Evolutionary conservation across 2,888 invertebrate species (phyloP).

Genomic region (Scaptomyza caliginosa): DNA sequence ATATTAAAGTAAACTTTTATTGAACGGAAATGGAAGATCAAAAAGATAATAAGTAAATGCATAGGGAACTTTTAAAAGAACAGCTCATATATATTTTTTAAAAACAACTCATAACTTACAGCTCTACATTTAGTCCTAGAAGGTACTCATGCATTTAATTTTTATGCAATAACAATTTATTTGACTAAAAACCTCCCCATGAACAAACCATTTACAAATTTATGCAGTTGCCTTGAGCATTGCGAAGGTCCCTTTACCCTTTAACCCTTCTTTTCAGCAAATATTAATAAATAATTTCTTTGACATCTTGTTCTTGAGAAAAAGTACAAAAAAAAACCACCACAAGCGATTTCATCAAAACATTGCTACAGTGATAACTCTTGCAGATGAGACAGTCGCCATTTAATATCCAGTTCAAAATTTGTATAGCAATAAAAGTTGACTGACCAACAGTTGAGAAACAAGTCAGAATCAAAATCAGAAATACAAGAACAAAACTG

Average conservation of each 20-base stretch:
- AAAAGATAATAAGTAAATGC: neutral
- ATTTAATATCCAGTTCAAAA: slow-evolving; percentile 45
- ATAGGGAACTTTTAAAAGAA: too few relatives aligned
- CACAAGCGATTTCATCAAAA: slow-evolving; percentile 48
- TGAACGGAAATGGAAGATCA: neutral
- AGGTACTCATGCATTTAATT: slow-evolving; percentile 5
- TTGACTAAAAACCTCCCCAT: neutral
- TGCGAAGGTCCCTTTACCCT: neutral
- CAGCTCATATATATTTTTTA: too few relatives aligned
- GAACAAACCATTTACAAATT: slow-evolving; percentile 26
- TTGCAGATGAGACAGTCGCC: slow-evolving; percentile 36
- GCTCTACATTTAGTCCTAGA: neutral
- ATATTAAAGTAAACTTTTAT: neutral
- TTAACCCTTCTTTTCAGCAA: neutral
- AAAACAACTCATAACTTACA: neutral
- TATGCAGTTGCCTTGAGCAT: slow-evolving; percentile 17
- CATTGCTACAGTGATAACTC: slow-evolving; percentile 46
- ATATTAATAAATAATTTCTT: neutral
- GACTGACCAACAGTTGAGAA: slow-evolving; percentile 37
- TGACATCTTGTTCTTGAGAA: neutral
- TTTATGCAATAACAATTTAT: slow-evolving; percentile 4
- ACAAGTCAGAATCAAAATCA: slow-evolving; percentile 5
- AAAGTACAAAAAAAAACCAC: slow-evolving; percentile 13
- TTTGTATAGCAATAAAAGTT: slow-evolving; percentile 51
- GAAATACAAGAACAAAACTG: slow-evolving; percentile 40